A percentile compares a stretch with the other conserved stretches of the same genome.
These are phyloP conservation scores for Cynocephalus volans DNA, from an alignment of 2,113 vertebrate species.

Conservation along the genomic window DNA sequence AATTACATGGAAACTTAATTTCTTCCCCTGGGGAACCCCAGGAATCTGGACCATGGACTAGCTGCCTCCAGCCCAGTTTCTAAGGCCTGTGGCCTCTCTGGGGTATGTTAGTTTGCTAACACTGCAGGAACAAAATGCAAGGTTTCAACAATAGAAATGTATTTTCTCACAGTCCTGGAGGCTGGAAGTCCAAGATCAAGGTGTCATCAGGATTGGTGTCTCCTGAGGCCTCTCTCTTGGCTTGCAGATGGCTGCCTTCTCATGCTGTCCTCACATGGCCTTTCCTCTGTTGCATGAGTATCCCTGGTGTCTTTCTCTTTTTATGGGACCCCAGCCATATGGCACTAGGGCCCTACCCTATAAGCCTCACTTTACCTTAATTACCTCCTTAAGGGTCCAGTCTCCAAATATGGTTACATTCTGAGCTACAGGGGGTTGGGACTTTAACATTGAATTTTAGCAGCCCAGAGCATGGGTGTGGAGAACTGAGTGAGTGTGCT, in stretches of 20 bases:
- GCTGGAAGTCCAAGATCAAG: neutral
- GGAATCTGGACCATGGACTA: neutral
- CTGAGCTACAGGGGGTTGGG: neutral
- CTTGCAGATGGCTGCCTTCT: neutral
- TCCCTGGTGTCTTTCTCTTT: neutral
- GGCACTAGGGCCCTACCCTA: neutral
- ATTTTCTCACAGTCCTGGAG: neutral
- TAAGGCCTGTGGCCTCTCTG: neutral
- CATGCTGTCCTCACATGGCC: neutral
- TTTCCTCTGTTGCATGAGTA: neutral
- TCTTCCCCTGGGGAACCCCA: neutral
- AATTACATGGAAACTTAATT: constrained; percentile 19
- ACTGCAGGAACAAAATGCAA: neutral
- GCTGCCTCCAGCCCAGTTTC: neutral
- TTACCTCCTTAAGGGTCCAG: neutral
- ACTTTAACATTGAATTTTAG: neutral
- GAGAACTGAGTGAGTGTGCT: neutral
- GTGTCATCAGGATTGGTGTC: neutral
- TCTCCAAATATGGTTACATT: neutral
- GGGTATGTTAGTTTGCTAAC: neutral
- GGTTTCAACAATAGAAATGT: neutral
- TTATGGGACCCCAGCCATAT: neutral
- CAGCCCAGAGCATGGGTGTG: neutral
- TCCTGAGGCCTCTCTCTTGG: neutral
- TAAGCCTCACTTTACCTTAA: neutral